Conservation (phyloP, 2,888 invertebrate species). For the Shargacucullia verbasci region DNA sequence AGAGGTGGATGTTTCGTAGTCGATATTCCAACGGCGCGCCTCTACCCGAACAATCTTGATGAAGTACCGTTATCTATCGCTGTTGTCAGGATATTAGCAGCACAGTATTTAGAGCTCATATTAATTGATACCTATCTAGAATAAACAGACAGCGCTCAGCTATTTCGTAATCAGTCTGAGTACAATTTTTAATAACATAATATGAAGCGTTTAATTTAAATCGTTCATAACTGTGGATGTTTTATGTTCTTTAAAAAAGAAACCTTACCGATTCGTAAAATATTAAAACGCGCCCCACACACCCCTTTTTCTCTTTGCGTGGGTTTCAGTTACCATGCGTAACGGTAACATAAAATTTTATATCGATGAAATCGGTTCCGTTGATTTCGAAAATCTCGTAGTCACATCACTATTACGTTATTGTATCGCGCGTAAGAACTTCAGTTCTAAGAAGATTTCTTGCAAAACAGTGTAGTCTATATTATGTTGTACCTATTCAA, state of each 20-base stretch:
- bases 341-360: too few species aligned
- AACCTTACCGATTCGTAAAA: too few species aligned
- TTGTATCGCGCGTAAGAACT: slow-evolving; percentile 6
- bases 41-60: slow-evolving; percentile 37
- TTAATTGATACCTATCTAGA: slow-evolving; percentile 21
- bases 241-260: too few species aligned
- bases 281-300: too few species aligned
- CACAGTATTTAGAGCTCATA: slow-evolving; percentile 15
- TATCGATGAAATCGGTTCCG: too few species aligned
- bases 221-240: too few species aligned
- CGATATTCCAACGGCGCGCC: slow-evolving; percentile 16
- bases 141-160: background rate
- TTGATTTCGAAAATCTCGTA: background rate
- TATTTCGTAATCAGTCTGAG: too few species aligned
- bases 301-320: too few species aligned
- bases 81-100: slow-evolving; percentile 27
- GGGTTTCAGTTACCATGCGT: too few species aligned
- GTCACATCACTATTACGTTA: slow-evolving; percentile 29
- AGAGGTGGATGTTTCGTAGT: background rate
- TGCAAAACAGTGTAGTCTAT: slow-evolving; percentile 23
- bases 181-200: too few species aligned
- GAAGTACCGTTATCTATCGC: slow-evolving; percentile 37
- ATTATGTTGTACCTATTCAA: background rate
- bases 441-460: slow-evolving; percentile 22
- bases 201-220: too few species aligned